A percentile compares a stretch with the other conserved stretches of the same genome.
Conservation (phyloP, 2,888 invertebrate species). For the Lamellibrachia satsuma region DNA sequence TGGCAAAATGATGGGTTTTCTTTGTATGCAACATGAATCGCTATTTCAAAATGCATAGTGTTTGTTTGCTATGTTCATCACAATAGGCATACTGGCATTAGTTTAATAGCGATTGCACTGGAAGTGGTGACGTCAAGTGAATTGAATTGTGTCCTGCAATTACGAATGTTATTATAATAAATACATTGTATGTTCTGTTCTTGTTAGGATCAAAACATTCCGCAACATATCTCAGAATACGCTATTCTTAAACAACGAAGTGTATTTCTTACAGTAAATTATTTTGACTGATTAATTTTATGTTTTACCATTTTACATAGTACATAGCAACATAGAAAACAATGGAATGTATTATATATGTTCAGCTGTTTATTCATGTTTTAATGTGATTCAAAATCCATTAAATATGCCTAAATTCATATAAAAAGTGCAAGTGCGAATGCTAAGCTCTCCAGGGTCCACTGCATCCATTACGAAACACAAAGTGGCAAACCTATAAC, state of each 20-base stretch:
- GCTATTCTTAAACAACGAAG: not conserved
- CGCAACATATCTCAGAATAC: too few species aligned
- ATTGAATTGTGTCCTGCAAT: too few species aligned
- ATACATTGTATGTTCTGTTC: not conserved
- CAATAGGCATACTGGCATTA: not conserved
- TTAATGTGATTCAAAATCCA: too few species aligned
- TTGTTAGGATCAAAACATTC: not conserved
- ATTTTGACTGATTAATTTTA: not conserved
- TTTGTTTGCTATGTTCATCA: not conserved
- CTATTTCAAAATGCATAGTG: not conserved
- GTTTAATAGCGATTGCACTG: too few species aligned
- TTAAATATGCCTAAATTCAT: too few species aligned
- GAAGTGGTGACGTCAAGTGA: not conserved
- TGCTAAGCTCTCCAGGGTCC: too few species aligned
- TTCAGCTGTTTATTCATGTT: not conserved
- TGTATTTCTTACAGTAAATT: too few species aligned
- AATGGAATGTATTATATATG: not conserved
- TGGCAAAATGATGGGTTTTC: not conserved
- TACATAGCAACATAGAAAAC: not conserved
- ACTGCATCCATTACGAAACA: too few species aligned
- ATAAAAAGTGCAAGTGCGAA: too few species aligned
- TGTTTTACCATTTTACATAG: not conserved
- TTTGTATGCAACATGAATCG: not conserved
- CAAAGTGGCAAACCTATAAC: too few species aligned
- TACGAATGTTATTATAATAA: not conserved